A percentile compares a stretch with the other conserved stretches of the same genome.
phyloP scores from a whole-genome alignment of 2,797 vertebrate genomes.

The Ptychadena robeensis region DNA sequence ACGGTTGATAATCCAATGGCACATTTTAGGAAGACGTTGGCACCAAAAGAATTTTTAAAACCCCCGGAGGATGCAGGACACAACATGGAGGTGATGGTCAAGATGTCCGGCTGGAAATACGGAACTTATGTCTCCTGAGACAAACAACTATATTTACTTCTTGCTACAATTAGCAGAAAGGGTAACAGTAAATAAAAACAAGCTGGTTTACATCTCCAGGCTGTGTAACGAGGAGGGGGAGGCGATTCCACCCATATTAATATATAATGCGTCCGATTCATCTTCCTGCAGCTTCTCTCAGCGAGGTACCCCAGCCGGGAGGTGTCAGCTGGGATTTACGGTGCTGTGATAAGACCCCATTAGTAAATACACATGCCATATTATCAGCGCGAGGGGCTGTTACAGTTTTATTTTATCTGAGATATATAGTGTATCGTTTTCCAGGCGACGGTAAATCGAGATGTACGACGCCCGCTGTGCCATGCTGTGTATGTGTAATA shows the following conservation, averaged over 20 bases:
- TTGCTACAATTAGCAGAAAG: background rate
- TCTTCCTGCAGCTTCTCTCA: slow-evolving; percentile 13
- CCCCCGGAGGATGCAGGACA: too few relatives aligned
- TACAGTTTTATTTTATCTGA: background rate
- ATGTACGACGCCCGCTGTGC: slow-evolving; percentile 7
- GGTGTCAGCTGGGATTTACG: slow-evolving; percentile 23
- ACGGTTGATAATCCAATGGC: too few relatives aligned
- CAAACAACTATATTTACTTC: background rate
- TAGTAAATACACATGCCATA: slow-evolving; percentile 35
- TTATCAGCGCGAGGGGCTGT: background rate
- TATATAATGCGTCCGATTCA: slow-evolving; percentile 20
- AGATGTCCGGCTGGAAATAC: background rate
- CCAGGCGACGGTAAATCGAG: slow-evolving; percentile 19
- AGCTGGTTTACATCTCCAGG: background rate
- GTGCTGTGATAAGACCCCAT: slow-evolving; percentile 27
- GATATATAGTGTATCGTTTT: slow-evolving; percentile 13
- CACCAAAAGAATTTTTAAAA: too few relatives aligned
- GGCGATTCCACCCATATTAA: slow-evolving; percentile 4
- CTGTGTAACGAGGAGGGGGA: background rate
- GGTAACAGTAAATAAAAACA: background rate
- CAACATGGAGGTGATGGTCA: background rate
- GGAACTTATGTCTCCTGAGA: background rate
- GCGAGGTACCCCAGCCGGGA: background rate
- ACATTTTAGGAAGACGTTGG: too few relatives aligned
- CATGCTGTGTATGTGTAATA: background rate